These are phyloP conservation scores for Limnephilus rhombicus DNA, from an alignment of 2,888 invertebrate species.

Conservation along the genomic window DNA sequence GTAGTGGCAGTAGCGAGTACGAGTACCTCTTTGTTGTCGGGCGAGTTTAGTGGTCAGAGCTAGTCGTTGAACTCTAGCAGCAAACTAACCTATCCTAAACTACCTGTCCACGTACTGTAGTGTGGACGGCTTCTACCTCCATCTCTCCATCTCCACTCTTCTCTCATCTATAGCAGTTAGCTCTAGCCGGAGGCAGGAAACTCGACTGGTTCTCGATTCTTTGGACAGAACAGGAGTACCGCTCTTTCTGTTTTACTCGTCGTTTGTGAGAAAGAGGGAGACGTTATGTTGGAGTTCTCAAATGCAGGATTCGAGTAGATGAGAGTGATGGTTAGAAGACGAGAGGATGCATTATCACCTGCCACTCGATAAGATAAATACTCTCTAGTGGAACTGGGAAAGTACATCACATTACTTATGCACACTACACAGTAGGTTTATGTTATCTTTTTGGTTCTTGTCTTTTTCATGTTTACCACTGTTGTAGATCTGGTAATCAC, in stretches of 20 bases:
- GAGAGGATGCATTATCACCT: background rate
- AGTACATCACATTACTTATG: background rate
- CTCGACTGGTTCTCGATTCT: slow-evolving; percentile 2
- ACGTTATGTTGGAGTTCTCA: background rate
- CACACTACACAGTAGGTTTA: background rate
- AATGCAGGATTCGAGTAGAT: background rate
- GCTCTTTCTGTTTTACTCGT: background rate
- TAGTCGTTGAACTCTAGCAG: slow-evolving; percentile 49
- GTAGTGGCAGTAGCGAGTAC: background rate
- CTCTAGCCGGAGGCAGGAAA: slow-evolving; percentile 23
- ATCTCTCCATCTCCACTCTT: background rate
- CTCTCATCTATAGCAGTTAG: background rate
- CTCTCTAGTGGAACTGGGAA: background rate
- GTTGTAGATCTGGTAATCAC: background rate
- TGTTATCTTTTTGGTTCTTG: background rate
- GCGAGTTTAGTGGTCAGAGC: slow-evolving; percentile 41
- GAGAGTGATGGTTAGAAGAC: background rate
- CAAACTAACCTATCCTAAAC: slow-evolving; percentile 46
- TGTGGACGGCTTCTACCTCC: background rate
- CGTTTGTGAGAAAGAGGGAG: background rate
- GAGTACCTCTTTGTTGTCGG: background rate
- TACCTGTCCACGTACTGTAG: background rate
- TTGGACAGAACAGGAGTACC: background rate
- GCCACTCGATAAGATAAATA: no score
- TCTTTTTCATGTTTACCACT: background rate